Evolutionary conservation across 2,113 vertebrate genomes (phyloP).

Genomic region (Otocyon megalotis): DNA sequence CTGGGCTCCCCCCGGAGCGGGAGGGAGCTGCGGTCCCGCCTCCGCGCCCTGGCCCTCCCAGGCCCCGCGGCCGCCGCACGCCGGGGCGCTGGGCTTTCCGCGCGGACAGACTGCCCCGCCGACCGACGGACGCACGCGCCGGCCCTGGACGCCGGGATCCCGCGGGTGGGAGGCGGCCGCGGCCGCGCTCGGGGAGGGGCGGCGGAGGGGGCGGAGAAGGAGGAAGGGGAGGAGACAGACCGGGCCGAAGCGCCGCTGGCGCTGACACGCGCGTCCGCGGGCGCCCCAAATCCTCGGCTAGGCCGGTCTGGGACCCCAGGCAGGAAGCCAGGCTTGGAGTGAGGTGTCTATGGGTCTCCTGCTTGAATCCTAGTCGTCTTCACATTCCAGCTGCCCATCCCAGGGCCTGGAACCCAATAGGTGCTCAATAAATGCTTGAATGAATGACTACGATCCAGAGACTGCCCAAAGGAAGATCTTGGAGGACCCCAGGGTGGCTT

Average conservation of each 20-base stretch:
- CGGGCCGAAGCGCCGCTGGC: neutral
- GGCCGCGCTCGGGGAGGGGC: slow-evolving; percentile 29
- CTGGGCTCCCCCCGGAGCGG: slow-evolving; percentile 8
- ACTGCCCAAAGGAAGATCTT: neutral
- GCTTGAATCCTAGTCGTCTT: neutral
- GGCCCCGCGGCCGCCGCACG: neutral
- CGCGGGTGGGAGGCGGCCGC: slow-evolving; percentile 72
- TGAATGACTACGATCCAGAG: neutral
- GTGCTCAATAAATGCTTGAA: slow-evolving; percentile 42
- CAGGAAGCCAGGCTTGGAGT: neutral
- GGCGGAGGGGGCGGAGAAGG: slow-evolving; percentile 68
- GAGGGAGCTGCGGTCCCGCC: slow-evolving; percentile 47
- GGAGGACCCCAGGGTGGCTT: neutral
- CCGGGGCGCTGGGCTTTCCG: neutral
- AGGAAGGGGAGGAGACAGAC: slow-evolving; percentile 79
- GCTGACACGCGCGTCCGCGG: slow-evolving; percentile 17
- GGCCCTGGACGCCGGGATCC: slow-evolving; percentile 67
- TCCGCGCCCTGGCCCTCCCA: slow-evolving; percentile 21
- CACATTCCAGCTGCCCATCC: neutral
- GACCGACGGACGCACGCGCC: slow-evolving; percentile 60
- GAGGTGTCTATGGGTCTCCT: neutral
- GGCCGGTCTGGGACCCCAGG: neutral
- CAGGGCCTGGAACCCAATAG: slow-evolving; percentile 10
- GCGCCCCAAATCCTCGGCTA: neutral
- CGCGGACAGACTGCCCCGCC: neutral